phyloP scores from a whole-genome alignment of 1,140 invertebrate genomes.

The Zaprionus inermis region DNA sequence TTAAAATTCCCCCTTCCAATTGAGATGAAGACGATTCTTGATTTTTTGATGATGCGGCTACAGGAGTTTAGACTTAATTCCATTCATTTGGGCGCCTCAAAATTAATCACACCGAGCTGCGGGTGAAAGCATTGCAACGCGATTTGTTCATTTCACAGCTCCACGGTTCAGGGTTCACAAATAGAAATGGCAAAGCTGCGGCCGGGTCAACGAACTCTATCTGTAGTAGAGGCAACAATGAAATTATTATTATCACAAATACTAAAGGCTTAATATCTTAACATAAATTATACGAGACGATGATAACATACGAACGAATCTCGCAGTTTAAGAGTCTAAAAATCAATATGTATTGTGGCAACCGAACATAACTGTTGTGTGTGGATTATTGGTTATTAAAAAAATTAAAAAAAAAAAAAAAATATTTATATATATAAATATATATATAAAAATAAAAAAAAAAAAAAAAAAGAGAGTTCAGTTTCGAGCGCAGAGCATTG shows the following conservation, averaged over 20 bases:
- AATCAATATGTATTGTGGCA: neutral
- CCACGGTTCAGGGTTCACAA: conserved; percentile 2
- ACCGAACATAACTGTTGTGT: neutral
- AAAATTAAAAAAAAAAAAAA: too few species aligned
- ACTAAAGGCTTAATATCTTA: conserved; percentile 3
- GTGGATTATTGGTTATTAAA: too few species aligned
- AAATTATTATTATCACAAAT: conserved; percentile 27
- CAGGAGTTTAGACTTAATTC: conserved; percentile 54
- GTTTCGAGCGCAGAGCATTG: neutral
- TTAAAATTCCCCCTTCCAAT: neutral
- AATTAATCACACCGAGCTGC: conserved; percentile 56
- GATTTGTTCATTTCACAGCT: conserved; percentile 4
- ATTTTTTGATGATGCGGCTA: conserved; percentile 54
- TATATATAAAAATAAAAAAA: too few species aligned
- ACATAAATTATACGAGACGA: conserved; percentile 24
- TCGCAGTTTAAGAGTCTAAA: neutral
- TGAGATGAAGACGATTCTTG: conserved; percentile 4
- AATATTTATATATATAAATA: neutral
- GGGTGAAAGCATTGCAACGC: conserved; percentile 66
- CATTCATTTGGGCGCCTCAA: conserved; percentile 30
- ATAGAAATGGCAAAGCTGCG: conserved; percentile 10
- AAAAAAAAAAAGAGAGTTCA: too few species aligned
- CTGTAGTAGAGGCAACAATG: neutral
- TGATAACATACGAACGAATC: conserved; percentile 24
- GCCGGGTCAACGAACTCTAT: conserved; percentile 42